Evolutionary conservation across 2,113 vertebrate species (phyloP), one percentile per base, ranked within the genome.

Genomic region (Vimba vimba): DNA sequence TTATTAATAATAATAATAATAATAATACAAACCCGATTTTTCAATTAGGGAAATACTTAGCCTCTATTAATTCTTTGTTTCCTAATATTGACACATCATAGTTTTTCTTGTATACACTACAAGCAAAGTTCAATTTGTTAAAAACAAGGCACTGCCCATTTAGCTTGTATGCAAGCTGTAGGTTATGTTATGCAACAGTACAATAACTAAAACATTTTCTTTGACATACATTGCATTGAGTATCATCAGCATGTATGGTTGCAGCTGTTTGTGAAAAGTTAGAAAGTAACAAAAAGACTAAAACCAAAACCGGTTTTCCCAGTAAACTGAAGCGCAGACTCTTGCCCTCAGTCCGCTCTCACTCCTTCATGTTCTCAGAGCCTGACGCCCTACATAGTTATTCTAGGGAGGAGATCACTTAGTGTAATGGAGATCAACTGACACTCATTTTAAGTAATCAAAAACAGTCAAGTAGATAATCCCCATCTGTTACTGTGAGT

Each of bases 351-450:
- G 11, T 39, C 23, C 13, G 4, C 36, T 50, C 60, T 50, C 23
- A 12, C n/a, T 50, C 25, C 25, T 27, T 82, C 2, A 64, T 82
- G 59, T 82, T 47, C 23, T 66, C 60, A 50, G 39, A 19, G 39
- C 60, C 36, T 66, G 13, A 23, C 15, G 47, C n/a, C n/a, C 60
- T 8, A 62, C 23, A 82, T 50, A 43, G 27, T 64, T 80, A 19
- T 62, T 80, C 36, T 17, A 50, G 43, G 25, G 17, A 81, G 39
- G 23, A 33, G 4, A 23, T 79, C 7, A 79, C 79, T 80, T 74
- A 23, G 25, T 47, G 23, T 79, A 79, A 86, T 84, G 62, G 47
- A 59, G 27, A 12, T 45, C 85, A 71, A 62, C 79, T 88, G 89
- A 91, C 39, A 83, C 87, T 15, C 47, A 81, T 87, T 86, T 47